These are phyloP conservation scores for Aphyosemion australe DNA, from an alignment of 2,113 vertebrate species.

Conservation along the genomic window DNA sequence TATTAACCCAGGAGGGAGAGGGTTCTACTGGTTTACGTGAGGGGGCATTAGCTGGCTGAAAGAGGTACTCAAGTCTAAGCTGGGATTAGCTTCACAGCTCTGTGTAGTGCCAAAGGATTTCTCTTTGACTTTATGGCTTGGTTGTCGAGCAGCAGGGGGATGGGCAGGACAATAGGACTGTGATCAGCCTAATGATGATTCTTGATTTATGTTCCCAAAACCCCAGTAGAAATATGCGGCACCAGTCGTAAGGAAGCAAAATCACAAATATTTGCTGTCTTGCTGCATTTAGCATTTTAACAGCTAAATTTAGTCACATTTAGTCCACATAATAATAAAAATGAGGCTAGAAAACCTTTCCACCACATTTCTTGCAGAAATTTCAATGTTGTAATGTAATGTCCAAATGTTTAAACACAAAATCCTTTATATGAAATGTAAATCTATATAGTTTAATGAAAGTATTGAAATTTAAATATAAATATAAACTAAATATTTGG, in stretches of 20 bases:
- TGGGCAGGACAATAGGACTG: slow-evolving; percentile 16
- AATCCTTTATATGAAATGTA: too few relatives aligned
- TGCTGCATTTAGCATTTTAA: too few relatives aligned
- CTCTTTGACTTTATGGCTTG: slow-evolving; percentile 66
- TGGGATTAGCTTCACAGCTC: slow-evolving; percentile 74
- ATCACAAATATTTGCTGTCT: not conserved
- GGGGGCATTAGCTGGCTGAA: slow-evolving; percentile 73
- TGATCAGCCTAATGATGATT: not conserved
- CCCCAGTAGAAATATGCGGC: not conserved
- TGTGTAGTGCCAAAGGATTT: slow-evolving; percentile 70
- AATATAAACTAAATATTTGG: too few relatives aligned
- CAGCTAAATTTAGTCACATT: too few relatives aligned
- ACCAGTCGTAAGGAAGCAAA: too few relatives aligned
- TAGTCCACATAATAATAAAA: too few relatives aligned
- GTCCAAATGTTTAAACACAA: too few relatives aligned
- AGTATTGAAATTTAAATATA: too few relatives aligned
- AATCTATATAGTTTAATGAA: too few relatives aligned
- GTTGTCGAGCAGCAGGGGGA: slow-evolving; percentile 24
- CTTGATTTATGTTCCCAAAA: not conserved
- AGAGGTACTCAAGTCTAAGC: slow-evolving; percentile 73
- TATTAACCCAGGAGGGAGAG: not conserved
- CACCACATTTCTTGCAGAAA: too few relatives aligned
- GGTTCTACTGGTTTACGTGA: slow-evolving; percentile 32
- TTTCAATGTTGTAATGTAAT: too few relatives aligned
- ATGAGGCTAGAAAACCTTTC: too few relatives aligned